Evolutionary conservation across 2,113 vertebrate genomes (phyloP).

Genomic region (Macquaria australasica): DNA sequence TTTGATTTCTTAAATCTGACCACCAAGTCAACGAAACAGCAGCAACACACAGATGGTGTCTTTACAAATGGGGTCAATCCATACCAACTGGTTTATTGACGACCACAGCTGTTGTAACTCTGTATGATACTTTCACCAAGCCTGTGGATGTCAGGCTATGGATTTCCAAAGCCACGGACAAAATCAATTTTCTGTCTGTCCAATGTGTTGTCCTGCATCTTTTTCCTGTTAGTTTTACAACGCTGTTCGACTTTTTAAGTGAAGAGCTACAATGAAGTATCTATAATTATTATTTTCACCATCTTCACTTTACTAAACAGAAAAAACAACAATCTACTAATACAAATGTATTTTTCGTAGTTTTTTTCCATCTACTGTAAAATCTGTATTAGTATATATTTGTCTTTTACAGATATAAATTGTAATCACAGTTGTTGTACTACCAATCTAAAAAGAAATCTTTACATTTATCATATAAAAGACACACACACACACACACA

Average conservation of each 20-base stretch:
- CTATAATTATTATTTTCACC: background rate
- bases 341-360: background rate
- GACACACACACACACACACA: constrained; percentile 42
- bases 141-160: constrained; percentile 24
- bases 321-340: background rate
- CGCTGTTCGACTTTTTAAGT: background rate
- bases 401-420: fast-evolving
- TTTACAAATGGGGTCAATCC: constrained; percentile 54
- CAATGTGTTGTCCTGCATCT: background rate
- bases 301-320: background rate
- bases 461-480: background rate
- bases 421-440: background rate
- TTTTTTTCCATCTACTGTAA: background rate
- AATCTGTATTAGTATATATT: background rate
- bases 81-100: constrained; percentile 38
- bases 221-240: background rate
- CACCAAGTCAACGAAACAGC: constrained; percentile 1
- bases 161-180: constrained; percentile 15
- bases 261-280: background rate
- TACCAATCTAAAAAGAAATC: background rate
- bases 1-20: background rate
- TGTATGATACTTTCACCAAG: constrained; percentile 28
- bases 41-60: background rate
- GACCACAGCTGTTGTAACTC: constrained; percentile 33
- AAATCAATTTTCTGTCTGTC: constrained; percentile 20